Conservation (phyloP, 2,797 vertebrate genomes). For the Pangasius djambal region DNA sequence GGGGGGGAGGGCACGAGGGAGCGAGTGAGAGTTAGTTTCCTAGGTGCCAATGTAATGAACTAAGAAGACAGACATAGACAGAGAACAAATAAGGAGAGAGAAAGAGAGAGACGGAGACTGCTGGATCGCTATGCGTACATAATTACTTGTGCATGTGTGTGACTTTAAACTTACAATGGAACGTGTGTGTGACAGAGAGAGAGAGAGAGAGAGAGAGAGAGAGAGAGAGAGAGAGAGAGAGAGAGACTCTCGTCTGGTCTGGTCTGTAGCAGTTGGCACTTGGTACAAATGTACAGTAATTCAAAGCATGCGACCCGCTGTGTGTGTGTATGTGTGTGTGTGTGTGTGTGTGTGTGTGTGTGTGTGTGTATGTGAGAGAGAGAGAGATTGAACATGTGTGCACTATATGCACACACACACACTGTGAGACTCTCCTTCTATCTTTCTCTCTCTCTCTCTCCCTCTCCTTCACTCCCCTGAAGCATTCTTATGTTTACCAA, state of each 20-base stretch:
- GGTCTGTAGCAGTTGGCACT: slow-evolving; percentile 72
- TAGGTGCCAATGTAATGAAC: slow-evolving; percentile 21
- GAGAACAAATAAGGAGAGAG: slow-evolving; percentile 38
- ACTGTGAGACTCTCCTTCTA: neutral
- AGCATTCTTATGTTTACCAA: slow-evolving; percentile 15
- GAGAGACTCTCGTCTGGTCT: slow-evolving; percentile 53
- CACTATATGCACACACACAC: slow-evolving; percentile 40
- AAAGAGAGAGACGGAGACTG: slow-evolving; percentile 21
- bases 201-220: slow-evolving; percentile 11
- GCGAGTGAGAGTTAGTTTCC: neutral
- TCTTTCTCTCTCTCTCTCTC: neutral
- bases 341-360: slow-evolving; percentile 24
- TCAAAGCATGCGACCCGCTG: slow-evolving; percentile 76
- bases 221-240: slow-evolving; percentile 47
- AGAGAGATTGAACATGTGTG: neutral
- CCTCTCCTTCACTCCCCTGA: neutral
- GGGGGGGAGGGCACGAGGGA: neutral
- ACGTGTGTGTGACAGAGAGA: slow-evolving; percentile 7
- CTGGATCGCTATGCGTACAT: slow-evolving; percentile 25
- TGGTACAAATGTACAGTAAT: slow-evolving; percentile 77
- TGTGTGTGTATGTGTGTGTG: slow-evolving; percentile 54
- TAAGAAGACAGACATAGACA: slow-evolving; percentile 29
- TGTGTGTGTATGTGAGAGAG: neutral
- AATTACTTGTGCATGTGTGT: slow-evolving; percentile 9
- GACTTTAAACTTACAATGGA: slow-evolving; percentile 14